Base-by-base conservation (phyloP, 2,113 vertebrate species). In the Limnothrissa miodon region DNA sequence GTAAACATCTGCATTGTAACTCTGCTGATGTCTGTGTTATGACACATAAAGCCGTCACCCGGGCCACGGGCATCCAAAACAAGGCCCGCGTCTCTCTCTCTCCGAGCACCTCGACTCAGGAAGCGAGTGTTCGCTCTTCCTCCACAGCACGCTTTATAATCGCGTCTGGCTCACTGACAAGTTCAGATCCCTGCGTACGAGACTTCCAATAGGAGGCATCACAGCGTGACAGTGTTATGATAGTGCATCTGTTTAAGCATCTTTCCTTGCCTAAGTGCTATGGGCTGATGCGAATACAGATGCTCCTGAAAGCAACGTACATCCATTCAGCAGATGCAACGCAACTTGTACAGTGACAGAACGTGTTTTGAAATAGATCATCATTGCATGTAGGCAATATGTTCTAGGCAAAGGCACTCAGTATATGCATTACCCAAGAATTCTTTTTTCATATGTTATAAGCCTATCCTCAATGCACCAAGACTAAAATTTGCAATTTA, bases 1-100 rank as follows among this genome's bases (percentile, higher is more conserved):
- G 29, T 74, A 74, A 74, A 74, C 66, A 74, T 33, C 66, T 74
- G 66, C 66, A 74, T 36, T 74, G 66, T 74, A 74, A 74, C 66
- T 74, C 33, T 13, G 10, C 66, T 39, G 29, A 17, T 33, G 66
- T 74, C 25, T 74, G 33, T 36, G 33, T 74, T 74, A 74, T 36
- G 29, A 74, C 66, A 74, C 66, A 74, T 74, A 36, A 74, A 36
- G 25, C 66, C 29, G 15, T 36, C 66, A 39, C 10, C 10, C 4
- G 66, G 66, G 29, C 8, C n/a, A 25, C n/a, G 59, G 59, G n/a
- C 0, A 29, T 13, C 10, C 10, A 36, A 36, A 74, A 33, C 11
- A 39, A 36, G 15, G 66, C 33, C 29, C 15, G 66, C 15, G 33
- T 74, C 33, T n/a, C n/a, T n/a, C n/a, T n/a, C n/a, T n/a, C n/a